Evolutionary conservation across 1,140 invertebrate species (phyloP), one percentile per base, ranked within the genome.

Genomic region (Ostrea edulis): DNA sequence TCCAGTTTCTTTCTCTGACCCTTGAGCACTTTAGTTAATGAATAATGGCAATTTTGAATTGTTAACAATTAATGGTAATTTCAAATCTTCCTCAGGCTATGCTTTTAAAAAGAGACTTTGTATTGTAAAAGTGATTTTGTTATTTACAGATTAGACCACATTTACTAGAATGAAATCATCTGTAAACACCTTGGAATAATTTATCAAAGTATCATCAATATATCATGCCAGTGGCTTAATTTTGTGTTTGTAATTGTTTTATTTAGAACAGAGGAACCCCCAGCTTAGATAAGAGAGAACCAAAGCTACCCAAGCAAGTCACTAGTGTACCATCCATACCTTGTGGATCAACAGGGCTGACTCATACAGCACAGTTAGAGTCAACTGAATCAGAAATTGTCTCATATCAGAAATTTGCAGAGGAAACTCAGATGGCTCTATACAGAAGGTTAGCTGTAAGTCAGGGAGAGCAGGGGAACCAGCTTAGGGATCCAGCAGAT

Each of bases 211-310:
- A 20, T 62, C 20, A 17, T 17, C 17, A 62, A 62, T 20, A 62
- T 20, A 20, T 0, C 12, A 62, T 62, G 55, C 17, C 17, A 20
- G 14, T 62, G 17, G 12, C 17, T 62, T 20, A 17, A 62, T 62
- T 62, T 58, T 62, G 17, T 62, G 12, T 62, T 62, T 62, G 17
- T 44, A 44, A 44, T 44, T 44, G 35, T 44, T 2, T 35, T 17
- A 35, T 29, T 29, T 25, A 77, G 68, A 77, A 77, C 9, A 77
- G 68, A 77, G 68, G 68, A 77, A 77, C 68, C 35, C 68, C 68
- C 25, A 77, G 68, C 29, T 17, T 77, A 77, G 25, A 77, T 25
- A 77, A 77, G 68, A 77, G 68, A 77, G 68, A 77, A 77, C 68
- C 68, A 9, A 77, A 77, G 12, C 29, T 77, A 77, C 29, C 22